Conservation (phyloP, 2,797 vertebrate species). For the Myotis pilosus region DNA sequence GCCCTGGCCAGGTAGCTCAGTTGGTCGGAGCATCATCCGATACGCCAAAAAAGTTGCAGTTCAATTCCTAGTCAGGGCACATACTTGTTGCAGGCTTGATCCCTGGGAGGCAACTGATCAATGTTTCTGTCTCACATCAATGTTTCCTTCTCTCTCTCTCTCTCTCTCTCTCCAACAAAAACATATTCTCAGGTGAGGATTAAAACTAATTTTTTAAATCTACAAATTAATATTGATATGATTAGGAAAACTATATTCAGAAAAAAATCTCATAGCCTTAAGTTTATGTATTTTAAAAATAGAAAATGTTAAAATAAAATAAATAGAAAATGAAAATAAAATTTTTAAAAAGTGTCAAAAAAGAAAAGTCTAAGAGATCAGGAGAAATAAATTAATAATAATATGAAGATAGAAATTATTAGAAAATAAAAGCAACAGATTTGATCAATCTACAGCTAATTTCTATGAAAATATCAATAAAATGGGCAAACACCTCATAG, state of each 20-base stretch:
- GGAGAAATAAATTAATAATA: not conserved
- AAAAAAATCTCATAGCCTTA: not conserved
- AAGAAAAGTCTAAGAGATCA: not conserved
- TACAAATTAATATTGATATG: not conserved
- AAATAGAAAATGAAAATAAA: not conserved
- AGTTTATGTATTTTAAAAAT: not conserved
- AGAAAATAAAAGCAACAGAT: slow-evolving; percentile 9
- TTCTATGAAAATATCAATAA: not conserved
- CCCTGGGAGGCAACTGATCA: not conserved
- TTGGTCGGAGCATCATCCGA: not conserved
- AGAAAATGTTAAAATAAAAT: too few relatives aligned
- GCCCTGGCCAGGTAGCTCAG: not conserved
- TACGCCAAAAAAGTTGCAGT: not conserved
- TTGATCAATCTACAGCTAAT: not conserved
- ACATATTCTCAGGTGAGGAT: not conserved
- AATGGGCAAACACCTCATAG: not conserved
- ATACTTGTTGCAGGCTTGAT: not conserved
- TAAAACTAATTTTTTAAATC: not conserved
- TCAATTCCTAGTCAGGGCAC: not conserved
- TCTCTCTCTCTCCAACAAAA: not conserved
- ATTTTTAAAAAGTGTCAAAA: not conserved
- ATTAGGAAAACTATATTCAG: not conserved
- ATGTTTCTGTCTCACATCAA: not conserved
- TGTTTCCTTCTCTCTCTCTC: not conserved
- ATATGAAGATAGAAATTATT: not conserved